Conservation (phyloP, 2,113 vertebrate genomes). For the Sminthopsis crassicaudata region DNA sequence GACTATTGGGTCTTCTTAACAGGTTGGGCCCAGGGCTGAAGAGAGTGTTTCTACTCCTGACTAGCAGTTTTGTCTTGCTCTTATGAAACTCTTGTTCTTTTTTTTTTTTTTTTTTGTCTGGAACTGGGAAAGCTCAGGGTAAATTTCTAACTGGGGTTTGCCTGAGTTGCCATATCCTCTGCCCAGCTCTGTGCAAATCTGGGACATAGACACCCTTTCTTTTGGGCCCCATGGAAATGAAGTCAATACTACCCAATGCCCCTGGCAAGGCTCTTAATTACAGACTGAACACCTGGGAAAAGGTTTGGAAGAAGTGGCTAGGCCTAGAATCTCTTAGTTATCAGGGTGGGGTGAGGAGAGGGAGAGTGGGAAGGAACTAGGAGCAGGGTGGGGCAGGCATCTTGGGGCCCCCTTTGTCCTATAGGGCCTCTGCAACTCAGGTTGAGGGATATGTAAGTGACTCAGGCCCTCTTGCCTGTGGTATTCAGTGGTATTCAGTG, state of each 20-base stretch:
- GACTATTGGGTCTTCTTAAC: not conserved
- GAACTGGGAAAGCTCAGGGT: not conserved
- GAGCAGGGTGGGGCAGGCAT: not conserved
- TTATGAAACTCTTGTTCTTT: not conserved
- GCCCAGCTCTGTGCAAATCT: not conserved
- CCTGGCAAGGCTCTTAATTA: constrained; percentile 72
- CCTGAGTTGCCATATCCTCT: not conserved
- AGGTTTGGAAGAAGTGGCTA: constrained; percentile 56
- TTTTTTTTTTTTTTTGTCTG: not conserved
- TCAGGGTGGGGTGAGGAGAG: constrained; percentile 57
- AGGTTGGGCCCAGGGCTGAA: not conserved
- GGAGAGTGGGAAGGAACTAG: constrained; percentile 41
- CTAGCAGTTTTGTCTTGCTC: no score
- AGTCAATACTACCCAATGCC: constrained; percentile 40
- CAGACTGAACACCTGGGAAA: constrained; percentile 63
- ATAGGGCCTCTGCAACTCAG: not conserved
- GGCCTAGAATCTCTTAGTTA: constrained; percentile 52
- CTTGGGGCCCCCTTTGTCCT: not conserved
- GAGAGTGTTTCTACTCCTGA: not conserved
- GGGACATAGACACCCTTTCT: constrained; percentile 20
- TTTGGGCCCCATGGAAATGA: constrained; percentile 61
- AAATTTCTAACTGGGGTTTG: not conserved
- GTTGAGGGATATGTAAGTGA: not conserved
- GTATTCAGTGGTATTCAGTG: not conserved
- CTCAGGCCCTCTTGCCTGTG: not conserved